phyloP scores from a whole-genome alignment of 1,140 invertebrate species.

The Oscheius sp. region DNA sequence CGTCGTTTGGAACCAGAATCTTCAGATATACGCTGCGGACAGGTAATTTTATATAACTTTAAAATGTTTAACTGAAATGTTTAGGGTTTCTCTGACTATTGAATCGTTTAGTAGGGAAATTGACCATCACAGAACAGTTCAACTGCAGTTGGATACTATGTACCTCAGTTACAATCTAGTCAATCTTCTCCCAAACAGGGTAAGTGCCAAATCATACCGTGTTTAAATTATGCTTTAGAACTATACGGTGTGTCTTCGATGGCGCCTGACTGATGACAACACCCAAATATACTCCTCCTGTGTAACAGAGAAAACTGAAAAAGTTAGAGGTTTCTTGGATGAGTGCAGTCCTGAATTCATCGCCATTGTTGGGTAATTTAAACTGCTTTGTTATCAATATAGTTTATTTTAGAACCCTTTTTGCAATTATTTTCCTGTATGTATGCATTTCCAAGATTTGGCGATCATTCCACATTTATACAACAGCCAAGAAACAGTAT shows the following conservation, averaged over 20 bases:
- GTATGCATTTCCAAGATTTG: background rate
- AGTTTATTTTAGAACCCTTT: background rate
- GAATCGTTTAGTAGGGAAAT: background rate
- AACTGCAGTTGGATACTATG: slow-evolving; percentile 5
- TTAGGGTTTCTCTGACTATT: background rate
- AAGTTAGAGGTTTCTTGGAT: background rate
- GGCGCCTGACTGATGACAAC: background rate
- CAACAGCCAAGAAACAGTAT: background rate
- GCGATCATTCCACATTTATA: background rate
- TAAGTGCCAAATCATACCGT: background rate
- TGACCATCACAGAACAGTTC: background rate
- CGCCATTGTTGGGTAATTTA: background rate
- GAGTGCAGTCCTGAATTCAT: background rate
- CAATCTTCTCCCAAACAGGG: background rate
- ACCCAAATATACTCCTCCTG: background rate
- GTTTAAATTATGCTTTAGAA: background rate
- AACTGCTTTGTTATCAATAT: no score
- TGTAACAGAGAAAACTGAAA: background rate
- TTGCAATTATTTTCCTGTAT: background rate
- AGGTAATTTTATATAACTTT: background rate
- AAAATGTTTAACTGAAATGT: background rate
- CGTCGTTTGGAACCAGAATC: background rate
- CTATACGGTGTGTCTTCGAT: slow-evolving; percentile 3
- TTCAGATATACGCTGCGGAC: background rate
- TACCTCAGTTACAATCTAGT: slow-evolving; percentile 1